Evolutionary conservation across 1,140 invertebrate species (phyloP).

Genomic region (Ostrea edulis): DNA sequence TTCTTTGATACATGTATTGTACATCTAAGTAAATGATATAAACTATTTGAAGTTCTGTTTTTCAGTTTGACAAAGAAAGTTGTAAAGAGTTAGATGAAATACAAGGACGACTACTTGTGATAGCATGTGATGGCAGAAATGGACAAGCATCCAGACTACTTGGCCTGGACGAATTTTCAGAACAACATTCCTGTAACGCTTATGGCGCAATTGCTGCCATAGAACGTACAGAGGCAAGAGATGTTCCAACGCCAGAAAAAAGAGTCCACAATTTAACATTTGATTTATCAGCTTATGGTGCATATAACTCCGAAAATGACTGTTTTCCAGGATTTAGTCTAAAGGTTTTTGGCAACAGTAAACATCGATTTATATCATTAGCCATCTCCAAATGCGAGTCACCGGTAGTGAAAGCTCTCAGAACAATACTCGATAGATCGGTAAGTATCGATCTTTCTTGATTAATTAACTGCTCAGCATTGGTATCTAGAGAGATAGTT

Average conservation of each 20-base stretch:
- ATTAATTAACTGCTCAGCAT: too few relatives aligned
- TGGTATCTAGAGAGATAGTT: too few relatives aligned
- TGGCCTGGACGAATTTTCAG: constrained; percentile 74
- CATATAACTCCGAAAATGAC: constrained; percentile 61
- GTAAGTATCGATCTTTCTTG: constrained; percentile 62
- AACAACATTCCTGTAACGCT: constrained; percentile 70
- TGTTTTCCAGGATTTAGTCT: constrained; percentile 71
- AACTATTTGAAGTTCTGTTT: constrained; percentile 40
- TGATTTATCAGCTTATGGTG: constrained; percentile 74
- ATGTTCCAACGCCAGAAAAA: constrained; percentile 73
- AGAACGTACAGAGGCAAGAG: constrained; percentile 66
- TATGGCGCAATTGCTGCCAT: constrained; percentile 76
- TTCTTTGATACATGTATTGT: too few relatives aligned
- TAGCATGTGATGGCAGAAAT: constrained; percentile 74
- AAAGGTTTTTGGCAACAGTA: constrained; percentile 76
- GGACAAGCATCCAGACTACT: constrained; percentile 69
- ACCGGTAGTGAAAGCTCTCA: constrained; percentile 70
- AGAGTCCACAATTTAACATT: constrained; percentile 75
- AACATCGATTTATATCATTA: constrained; percentile 73
- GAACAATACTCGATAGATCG: constrained; percentile 75
- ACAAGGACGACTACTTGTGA: constrained; percentile 69
- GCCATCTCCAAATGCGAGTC: constrained; percentile 73
- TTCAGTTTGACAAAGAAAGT: constrained; percentile 72
- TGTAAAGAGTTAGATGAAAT: constrained; percentile 68
- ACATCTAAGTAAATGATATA: too few relatives aligned